Evolutionary conservation across 2,797 vertebrate species (phyloP).

Genomic region (Allochrocebus solatus): DNA sequence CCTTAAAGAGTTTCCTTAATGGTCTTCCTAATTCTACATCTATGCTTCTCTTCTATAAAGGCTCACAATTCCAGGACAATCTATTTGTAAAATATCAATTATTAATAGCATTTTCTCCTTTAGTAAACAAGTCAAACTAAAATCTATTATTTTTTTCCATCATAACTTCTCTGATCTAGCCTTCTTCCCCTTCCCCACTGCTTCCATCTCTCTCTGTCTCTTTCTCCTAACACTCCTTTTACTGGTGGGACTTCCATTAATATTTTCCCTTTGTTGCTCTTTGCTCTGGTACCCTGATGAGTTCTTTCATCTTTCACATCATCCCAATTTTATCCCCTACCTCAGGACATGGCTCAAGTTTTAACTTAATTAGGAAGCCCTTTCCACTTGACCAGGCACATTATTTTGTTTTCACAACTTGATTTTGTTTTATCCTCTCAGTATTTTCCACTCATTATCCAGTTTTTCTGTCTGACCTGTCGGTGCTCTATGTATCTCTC

Average conservation of each 20-base stretch:
- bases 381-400: background rate
- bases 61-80: background rate
- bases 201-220: accelerated
- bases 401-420: background rate
- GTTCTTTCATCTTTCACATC: background rate
- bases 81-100: background rate
- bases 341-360: background rate
- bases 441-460: background rate
- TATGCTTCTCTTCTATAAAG: background rate
- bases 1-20: background rate
- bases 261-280: background rate
- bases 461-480: background rate
- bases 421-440: background rate
- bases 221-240: background rate
- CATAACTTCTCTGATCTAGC: background rate
- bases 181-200: accelerated
- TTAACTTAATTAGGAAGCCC: background rate
- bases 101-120: background rate
- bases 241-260: background rate
- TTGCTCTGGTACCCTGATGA: background rate
- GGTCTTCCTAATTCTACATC: background rate
- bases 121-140: background rate
- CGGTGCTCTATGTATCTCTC: background rate
- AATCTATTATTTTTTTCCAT: background rate
- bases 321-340: background rate